Evolutionary conservation across 23 tunicate species (phyloP), one percentile per base, ranked within the genome.

Genomic region (Clavelina lepadiformis): DNA sequence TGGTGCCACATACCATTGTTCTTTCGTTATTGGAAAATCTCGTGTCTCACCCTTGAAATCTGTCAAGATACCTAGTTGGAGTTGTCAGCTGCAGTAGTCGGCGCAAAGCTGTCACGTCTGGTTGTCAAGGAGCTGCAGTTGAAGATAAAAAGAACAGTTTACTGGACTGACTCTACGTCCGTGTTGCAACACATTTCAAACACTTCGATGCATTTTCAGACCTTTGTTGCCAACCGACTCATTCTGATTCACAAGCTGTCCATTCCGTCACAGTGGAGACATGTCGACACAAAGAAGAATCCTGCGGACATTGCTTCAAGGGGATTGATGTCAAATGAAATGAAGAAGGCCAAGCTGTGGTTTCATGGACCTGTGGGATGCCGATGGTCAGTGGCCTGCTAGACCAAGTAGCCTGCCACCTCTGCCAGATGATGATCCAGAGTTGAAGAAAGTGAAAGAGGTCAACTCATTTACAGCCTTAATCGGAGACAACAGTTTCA

Each of bases 211-310:
- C 29, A 72, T 5, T 66, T 35, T 31, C 61, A 34, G 2, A 44
- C 55, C 3, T 74, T 63, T 49, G 71, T 64, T 11, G 69, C 80
- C 6, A 63, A 74, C 50, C 55, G 78, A 59, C 27, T 73, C 6
- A 55, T 69, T 27, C 23, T 31, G 3, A 60, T 59, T 37, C 69
- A 41, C 6, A 30, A 63, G 28, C 22, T 2, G 33, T 26, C 71
- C 24, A 23, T 5, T 2, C n/a, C 47, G n/a, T 13, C 22, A 18
- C 47, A 74, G 30, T 74, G 72, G 80, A 60, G 45, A 31, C 28
- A 66, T 35, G 72, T 74, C 3, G 46, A 47, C 22, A 63, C 80
- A 5, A 15, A 35, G 35, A 31, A 46, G 20, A 67, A 63, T 33
- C 51, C 69, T 8, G 26, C 27, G 15, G 69, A 63, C 28, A 51